These are phyloP conservation scores for Phania funesta DNA, from an alignment of 2,888 invertebrate species.

Conservation along the genomic window DNA sequence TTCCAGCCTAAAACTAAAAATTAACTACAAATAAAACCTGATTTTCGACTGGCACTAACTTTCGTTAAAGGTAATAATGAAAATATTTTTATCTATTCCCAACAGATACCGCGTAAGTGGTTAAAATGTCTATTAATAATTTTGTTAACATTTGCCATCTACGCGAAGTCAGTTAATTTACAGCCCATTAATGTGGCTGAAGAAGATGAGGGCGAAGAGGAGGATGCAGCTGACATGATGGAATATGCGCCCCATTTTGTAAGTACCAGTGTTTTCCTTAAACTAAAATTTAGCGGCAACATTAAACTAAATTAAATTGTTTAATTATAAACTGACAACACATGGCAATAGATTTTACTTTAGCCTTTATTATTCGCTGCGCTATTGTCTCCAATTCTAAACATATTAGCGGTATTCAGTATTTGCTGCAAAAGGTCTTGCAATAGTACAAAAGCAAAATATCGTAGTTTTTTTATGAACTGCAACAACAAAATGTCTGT, in stretches of 20 bases:
- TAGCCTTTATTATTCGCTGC: no score
- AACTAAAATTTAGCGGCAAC: neutral
- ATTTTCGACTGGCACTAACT: slow-evolving; percentile 26
- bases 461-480: no score
- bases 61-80: slow-evolving; percentile 20
- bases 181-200: slow-evolving; percentile 70
- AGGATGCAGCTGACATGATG: slow-evolving; percentile 74
- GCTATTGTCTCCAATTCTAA: no score
- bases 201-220: slow-evolving; percentile 60
- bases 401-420: no score
- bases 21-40: neutral
- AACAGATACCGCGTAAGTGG: slow-evolving; percentile 62
- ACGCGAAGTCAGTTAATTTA: slow-evolving; percentile 60
- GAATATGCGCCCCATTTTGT: slow-evolving; percentile 79
- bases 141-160: slow-evolving; percentile 58
- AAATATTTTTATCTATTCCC: slow-evolving; percentile 42
- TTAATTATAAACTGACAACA: no score
- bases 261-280: slow-evolving; percentile 69
- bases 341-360: no score
- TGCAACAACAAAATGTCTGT: no score
- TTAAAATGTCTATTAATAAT: slow-evolving; percentile 59
- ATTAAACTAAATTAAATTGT: slow-evolving; percentile 12
- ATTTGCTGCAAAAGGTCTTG: no score
- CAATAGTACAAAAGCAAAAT: no score
- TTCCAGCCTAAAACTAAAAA: slow-evolving; percentile 6